Conservation (phyloP, 1,140 invertebrate genomes). For the Solenopsis fugax region DNA sequence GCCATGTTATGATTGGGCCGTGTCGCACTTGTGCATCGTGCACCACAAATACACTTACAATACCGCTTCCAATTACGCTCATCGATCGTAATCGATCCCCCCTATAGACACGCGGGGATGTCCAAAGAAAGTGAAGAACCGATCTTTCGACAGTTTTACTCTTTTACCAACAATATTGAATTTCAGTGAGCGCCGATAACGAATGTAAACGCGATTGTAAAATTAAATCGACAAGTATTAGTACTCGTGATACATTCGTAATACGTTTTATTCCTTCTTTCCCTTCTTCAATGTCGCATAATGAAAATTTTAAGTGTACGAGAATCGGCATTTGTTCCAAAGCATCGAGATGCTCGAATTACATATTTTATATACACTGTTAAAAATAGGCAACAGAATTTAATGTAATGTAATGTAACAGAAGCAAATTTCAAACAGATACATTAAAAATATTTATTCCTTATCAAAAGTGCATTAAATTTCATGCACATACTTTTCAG, state of each 20-base stretch:
- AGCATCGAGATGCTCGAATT: background rate
- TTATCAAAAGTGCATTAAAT: too few relatives aligned
- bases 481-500: too few relatives aligned
- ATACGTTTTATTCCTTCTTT: background rate
- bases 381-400: too few relatives aligned
- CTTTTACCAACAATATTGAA: background rate
- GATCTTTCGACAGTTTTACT: background rate
- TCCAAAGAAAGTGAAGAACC: background rate
- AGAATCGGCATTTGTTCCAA: background rate
- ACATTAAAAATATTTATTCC: too few relatives aligned
- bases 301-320: background rate
- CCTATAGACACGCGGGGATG: background rate
- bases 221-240: background rate
- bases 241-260: background rate
- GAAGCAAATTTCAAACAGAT: too few relatives aligned
- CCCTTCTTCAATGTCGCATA: background rate
- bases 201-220: background rate
- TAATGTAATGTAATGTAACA: too few relatives aligned
- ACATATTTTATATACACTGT: background rate
- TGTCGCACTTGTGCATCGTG: background rate
- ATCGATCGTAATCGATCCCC: constrained; percentile 18
- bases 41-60: background rate
- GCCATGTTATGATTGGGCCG: constrained; percentile 4
- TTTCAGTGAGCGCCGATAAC: background rate
- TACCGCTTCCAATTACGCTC: background rate